Percentiles rank a stretch among this genome's conserved stretches.
phyloP scores from a whole-genome alignment of 2,113 vertebrate genomes.

The Bubo scandiacus region DNA sequence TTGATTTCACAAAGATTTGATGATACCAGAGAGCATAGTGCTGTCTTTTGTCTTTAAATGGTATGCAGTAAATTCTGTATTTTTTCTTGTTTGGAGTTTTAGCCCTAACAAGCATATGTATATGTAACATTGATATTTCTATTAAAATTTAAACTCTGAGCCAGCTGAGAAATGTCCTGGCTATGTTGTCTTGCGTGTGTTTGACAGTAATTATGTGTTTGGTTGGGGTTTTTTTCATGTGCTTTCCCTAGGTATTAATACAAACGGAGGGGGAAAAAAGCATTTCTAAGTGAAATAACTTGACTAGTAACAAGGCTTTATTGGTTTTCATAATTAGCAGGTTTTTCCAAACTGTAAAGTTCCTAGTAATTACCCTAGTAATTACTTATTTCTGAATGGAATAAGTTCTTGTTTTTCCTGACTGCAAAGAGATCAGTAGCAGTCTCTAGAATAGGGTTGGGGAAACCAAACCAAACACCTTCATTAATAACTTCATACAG shows the following conservation, averaged over 20 bases:
- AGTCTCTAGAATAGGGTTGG: background rate
- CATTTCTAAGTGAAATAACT: background rate
- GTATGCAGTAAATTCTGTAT: background rate
- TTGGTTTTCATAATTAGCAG: background rate
- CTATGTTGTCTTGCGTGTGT: background rate
- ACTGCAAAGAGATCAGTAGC: background rate
- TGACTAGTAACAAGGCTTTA: background rate
- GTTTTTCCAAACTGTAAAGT: background rate
- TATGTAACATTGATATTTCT: background rate
- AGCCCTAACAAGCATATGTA: background rate
- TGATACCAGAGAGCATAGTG: background rate
- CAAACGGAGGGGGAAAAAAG: background rate
- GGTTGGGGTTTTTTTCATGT: background rate
- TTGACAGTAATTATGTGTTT: background rate
- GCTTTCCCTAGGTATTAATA: background rate
- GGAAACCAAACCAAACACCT: background rate
- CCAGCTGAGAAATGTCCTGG: background rate
- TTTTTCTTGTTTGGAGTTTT: background rate
- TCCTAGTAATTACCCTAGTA: background rate
- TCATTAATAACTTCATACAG: background rate
- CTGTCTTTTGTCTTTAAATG: background rate
- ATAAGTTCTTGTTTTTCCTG: background rate
- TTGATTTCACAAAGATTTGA: background rate
- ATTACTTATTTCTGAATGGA: background rate
- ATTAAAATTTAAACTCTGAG: background rate